These are phyloP conservation scores for Myripristis murdjan DNA, from an alignment of 2,797 vertebrate genomes.

Conservation along the genomic window DNA sequence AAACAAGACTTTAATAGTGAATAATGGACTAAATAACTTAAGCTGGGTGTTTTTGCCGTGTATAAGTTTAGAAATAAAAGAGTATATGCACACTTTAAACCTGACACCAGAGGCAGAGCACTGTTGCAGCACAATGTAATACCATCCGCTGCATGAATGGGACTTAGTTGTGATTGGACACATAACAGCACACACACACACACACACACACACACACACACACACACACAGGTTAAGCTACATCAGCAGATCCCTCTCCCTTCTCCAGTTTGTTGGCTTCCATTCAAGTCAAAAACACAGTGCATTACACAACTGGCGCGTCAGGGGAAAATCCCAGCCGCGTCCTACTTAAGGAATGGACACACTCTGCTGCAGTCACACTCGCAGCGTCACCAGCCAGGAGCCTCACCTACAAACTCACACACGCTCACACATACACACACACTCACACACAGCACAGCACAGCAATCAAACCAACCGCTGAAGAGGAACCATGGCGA, in stretches of 20 bases:
- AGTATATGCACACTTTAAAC: not conserved
- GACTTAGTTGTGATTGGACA: not conserved
- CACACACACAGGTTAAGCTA: not conserved
- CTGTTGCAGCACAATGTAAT: no score
- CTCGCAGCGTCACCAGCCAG: constrained; percentile 4
- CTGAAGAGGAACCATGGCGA: constrained; percentile 46
- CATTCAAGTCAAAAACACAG: not conserved
- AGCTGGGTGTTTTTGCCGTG: no score
- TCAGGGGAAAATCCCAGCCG: constrained; percentile 23
- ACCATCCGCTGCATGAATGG: no score
- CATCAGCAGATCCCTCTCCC: not conserved
- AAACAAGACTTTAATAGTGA: no score
- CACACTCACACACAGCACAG: no score
- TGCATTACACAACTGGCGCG: not conserved
- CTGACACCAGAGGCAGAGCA: no score
- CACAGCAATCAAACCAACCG: not conserved
- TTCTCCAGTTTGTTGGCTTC: not conserved
- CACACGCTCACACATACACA: not conserved
- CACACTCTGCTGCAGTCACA: not conserved
- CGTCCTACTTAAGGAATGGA: constrained; percentile 26
- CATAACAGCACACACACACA: not conserved
- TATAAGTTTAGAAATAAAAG: no score
- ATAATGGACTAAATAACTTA: no score
- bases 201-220: not conserved
- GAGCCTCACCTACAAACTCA: not conserved